phyloP scores from a whole-genome alignment of 2,113 vertebrate genomes.

The Microtus richardsoni region DNA sequence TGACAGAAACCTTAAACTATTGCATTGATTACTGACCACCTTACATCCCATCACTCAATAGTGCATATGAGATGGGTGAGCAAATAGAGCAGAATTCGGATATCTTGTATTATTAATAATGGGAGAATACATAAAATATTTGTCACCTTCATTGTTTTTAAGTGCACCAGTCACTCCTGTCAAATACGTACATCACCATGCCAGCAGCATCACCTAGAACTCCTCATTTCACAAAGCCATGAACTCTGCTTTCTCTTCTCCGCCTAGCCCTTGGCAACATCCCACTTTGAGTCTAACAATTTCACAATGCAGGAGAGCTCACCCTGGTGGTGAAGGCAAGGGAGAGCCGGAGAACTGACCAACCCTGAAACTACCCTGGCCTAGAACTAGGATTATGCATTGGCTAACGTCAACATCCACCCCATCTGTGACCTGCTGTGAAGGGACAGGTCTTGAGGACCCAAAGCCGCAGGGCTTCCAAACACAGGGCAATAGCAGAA shows the following conservation, averaged over 20 bases:
- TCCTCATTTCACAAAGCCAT: background rate
- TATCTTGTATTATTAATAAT: slow-evolving; percentile 4
- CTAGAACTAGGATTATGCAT: background rate
- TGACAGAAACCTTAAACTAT: background rate
- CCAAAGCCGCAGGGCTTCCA: background rate
- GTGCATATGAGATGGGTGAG: background rate
- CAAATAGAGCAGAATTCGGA: background rate
- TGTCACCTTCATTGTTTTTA: background rate
- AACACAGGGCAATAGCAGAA: background rate
- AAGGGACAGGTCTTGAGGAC: background rate
- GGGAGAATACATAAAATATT: background rate
- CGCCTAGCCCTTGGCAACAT: background rate
- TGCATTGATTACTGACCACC: background rate
- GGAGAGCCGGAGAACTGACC: background rate
- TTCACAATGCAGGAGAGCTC: background rate
- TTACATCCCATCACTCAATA: background rate
- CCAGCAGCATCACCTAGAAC: background rate
- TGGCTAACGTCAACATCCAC: background rate
- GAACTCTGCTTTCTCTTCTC: background rate
- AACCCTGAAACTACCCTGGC: background rate
- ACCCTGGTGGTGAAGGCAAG: background rate
- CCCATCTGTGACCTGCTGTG: background rate
- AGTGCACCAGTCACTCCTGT: background rate
- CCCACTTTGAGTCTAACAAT: background rate
- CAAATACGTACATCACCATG: background rate